phyloP scores from a whole-genome alignment of 2,888 invertebrate species.

The Drosophila monieri region DNA sequence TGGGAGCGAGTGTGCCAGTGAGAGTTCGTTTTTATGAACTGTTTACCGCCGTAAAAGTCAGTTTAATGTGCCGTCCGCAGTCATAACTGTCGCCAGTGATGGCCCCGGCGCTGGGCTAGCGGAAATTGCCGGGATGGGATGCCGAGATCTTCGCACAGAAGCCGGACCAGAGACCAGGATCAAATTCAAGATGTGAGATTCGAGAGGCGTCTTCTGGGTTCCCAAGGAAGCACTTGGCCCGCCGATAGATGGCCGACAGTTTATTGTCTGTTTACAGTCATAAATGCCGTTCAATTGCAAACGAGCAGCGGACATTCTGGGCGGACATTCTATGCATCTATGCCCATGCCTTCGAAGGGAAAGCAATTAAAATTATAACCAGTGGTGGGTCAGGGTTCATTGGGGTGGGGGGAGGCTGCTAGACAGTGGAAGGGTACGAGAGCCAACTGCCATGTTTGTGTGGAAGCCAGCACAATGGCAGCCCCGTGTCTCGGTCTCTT shows the following conservation, averaged over 20 bases:
- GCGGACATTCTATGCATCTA: slow-evolving; percentile 5
- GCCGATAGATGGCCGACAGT: slow-evolving; percentile 68
- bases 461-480: slow-evolving; percentile 67
- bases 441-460: slow-evolving; percentile 73
- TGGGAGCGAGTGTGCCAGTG: slow-evolving; percentile 36
- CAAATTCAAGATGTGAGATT: slow-evolving; percentile 63
- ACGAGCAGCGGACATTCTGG: slow-evolving; percentile 25
- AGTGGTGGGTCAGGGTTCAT: slow-evolving; percentile 36
- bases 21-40: slow-evolving; percentile 68
- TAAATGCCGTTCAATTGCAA: slow-evolving; percentile 80
- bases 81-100: slow-evolving; percentile 72
- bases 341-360: slow-evolving; percentile 39
- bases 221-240: slow-evolving; percentile 43
- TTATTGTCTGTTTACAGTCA: slow-evolving; percentile 82
- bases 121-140: slow-evolving; percentile 71
- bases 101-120: slow-evolving; percentile 56
- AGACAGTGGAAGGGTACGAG: slow-evolving; percentile 9
- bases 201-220: slow-evolving; percentile 41
- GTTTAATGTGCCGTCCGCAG: slow-evolving; percentile 68
- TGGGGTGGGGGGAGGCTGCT: background rate
- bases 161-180: slow-evolving; percentile 37
- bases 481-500: slow-evolving; percentile 52
- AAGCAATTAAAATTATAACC: slow-evolving; percentile 75
- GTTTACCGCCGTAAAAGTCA: slow-evolving; percentile 79
- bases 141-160: slow-evolving; percentile 54